Evolutionary conservation across 2,888 invertebrate species (phyloP).

Genomic region (Maniola hyperantus): DNA sequence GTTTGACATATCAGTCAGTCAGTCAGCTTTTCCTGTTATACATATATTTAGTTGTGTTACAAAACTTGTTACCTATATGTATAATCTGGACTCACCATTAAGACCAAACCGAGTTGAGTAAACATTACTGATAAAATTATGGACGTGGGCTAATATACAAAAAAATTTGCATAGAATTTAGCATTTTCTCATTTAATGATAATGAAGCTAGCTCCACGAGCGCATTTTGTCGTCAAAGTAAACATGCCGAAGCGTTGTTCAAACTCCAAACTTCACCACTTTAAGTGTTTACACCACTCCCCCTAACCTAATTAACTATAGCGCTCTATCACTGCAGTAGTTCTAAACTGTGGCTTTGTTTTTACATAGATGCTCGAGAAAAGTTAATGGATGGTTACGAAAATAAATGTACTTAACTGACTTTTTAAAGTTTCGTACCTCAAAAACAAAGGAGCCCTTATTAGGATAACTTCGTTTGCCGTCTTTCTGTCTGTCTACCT

Average conservation of each 20-base stretch:
- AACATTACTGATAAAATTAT: background rate
- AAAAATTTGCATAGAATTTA: conserved; percentile 15
- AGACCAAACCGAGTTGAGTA: too few species aligned
- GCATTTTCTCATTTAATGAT: conserved; percentile 15
- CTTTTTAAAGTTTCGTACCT: too few species aligned
- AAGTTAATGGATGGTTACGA: background rate
- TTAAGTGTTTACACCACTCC: conserved; percentile 33
- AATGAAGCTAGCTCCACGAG: conserved; percentile 16
- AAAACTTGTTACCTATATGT: too few species aligned
- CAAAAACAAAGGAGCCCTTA: too few species aligned
- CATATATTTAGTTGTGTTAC: too few species aligned
- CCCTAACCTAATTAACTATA: conserved; percentile 35
- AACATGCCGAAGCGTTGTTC: conserved; percentile 32
- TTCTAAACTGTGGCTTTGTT: conserved; percentile 11
- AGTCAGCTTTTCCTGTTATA: too few species aligned
- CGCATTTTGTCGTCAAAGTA: conserved; percentile 33
- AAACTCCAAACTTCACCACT: conserved; percentile 31
- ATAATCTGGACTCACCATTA: too few species aligned
- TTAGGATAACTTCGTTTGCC: too few species aligned
- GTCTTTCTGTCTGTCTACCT: too few species aligned
- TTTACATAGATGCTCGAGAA: background rate
- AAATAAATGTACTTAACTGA: background rate
- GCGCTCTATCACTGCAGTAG: conserved; percentile 23
- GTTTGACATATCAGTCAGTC: too few species aligned
- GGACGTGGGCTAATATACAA: background rate